These are phyloP conservation scores for Nebria brevicollis DNA, from an alignment of 2,888 invertebrate species.

Conservation along the genomic window DNA sequence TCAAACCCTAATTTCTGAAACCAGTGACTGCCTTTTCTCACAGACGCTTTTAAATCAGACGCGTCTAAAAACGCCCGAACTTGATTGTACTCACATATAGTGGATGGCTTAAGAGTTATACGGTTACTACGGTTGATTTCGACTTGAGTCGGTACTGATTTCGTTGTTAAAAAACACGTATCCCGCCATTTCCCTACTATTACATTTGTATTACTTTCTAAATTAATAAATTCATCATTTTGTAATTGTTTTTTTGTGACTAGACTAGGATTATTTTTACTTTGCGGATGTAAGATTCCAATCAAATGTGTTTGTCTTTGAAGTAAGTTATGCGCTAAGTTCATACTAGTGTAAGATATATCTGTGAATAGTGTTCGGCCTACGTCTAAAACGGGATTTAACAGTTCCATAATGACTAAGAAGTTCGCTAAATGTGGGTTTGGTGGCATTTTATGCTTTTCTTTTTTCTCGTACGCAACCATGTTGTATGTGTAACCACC, in stretches of 20 bases:
- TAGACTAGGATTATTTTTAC: background rate
- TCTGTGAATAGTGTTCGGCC: slow-evolving; percentile 6
- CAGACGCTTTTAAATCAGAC: background rate
- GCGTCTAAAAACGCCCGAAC: background rate
- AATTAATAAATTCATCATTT: background rate
- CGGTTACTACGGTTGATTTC: background rate
- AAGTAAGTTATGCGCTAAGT: background rate
- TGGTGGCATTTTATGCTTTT: slow-evolving; percentile 1
- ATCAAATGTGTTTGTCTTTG: background rate
- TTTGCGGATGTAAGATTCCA: background rate
- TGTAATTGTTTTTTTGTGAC: background rate
- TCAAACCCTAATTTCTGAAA: background rate
- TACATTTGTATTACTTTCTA: slow-evolving; percentile 8
- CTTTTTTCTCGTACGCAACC: background rate
- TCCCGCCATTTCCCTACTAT: slow-evolving; percentile 10
- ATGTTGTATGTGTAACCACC: slow-evolving; percentile 11
- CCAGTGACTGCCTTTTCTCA: background rate
- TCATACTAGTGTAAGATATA: slow-evolving; percentile 1
- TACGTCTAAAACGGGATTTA: slow-evolving; percentile 6
- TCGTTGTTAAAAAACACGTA: background rate
- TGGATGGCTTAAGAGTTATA: background rate
- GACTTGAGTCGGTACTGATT: background rate
- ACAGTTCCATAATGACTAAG: background rate
- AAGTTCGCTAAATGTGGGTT: background rate
- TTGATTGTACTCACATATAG: background rate